Percentiles rank a stretch among this genome's conserved stretches.
Conservation (phyloP, 1,140 invertebrate genomes). For the Apis florea region DNA sequence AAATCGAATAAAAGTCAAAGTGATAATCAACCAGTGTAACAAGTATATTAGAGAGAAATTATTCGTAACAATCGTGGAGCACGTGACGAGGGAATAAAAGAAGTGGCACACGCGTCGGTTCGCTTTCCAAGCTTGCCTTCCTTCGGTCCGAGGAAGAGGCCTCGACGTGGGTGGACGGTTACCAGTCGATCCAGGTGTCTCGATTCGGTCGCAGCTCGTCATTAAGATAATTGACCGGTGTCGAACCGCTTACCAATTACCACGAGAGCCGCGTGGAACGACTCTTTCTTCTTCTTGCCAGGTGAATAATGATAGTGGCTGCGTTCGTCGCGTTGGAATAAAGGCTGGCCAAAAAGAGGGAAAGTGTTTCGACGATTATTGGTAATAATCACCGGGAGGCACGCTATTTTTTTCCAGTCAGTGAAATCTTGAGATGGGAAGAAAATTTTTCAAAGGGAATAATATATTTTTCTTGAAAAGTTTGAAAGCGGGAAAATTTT, state of each 20-base stretch:
- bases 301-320: background rate
- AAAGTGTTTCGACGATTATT: conserved; percentile 15
- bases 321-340: background rate
- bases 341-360: background rate
- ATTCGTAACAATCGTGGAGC: conserved; percentile 4
- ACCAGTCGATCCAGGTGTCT: conserved; percentile 59
- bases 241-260: conserved; percentile 2
- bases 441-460: background rate
- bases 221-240: conserved; percentile 1
- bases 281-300: background rate
- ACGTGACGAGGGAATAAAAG: conserved; percentile 28
- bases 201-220: conserved; percentile 50
- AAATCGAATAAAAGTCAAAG: too few relatives aligned
- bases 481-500: too few relatives aligned
- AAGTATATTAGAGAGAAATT: background rate
- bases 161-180: conserved; percentile 63
- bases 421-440: background rate
- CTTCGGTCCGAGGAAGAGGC: conserved; percentile 32
- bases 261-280: background rate
- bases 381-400: background rate
- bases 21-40: too few relatives aligned
- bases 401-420: background rate
- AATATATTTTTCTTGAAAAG: too few relatives aligned
- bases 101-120: conserved; percentile 63
- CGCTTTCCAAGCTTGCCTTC: conserved; percentile 55